A percentile compares a stretch with the other conserved stretches of the same genome.
These are phyloP conservation scores for Calyptommatus sinebrachiatus DNA, from an alignment of 2,113 vertebrate species.

Conservation along the genomic window DNA sequence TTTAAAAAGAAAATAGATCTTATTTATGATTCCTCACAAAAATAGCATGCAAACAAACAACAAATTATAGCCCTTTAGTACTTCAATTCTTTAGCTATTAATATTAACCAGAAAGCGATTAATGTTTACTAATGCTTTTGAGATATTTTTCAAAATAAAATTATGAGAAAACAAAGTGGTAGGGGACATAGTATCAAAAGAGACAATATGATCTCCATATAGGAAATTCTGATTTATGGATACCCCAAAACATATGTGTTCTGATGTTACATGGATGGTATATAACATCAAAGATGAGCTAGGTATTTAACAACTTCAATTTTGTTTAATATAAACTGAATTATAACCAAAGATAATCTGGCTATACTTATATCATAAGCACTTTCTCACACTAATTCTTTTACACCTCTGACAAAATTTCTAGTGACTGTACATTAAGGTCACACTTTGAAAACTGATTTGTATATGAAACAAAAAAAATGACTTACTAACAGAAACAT, in stretches of 20 bases:
- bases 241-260: conserved; percentile 26
- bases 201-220: conserved; percentile 16
- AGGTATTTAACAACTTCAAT: conserved; percentile 19
- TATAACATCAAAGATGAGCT: conserved; percentile 25
- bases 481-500: not conserved
- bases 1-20: conserved; percentile 35
- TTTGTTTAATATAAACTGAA: conserved; percentile 35
- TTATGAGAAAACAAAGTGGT: conserved; percentile 17
- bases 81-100: conserved; percentile 45
- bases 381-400: conserved; percentile 41
- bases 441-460: conserved; percentile 23
- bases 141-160: conserved; percentile 30
- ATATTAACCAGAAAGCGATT: conserved; percentile 42
- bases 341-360: conserved; percentile 40
- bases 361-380: conserved; percentile 36
- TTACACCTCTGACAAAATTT: conserved; percentile 36
- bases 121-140: conserved; percentile 33
- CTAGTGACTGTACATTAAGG: conserved; percentile 15
- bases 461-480: conserved; percentile 30
- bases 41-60: conserved; percentile 57
- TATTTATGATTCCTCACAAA: conserved; percentile 49
- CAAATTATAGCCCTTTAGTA: conserved; percentile 62
- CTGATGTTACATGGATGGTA: conserved; percentile 34
- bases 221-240: conserved; percentile 37
- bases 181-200: conserved; percentile 41